These are phyloP conservation scores for Colletes latitarsis DNA, from an alignment of 1,140 invertebrate genomes.

Conservation along the genomic window DNA sequence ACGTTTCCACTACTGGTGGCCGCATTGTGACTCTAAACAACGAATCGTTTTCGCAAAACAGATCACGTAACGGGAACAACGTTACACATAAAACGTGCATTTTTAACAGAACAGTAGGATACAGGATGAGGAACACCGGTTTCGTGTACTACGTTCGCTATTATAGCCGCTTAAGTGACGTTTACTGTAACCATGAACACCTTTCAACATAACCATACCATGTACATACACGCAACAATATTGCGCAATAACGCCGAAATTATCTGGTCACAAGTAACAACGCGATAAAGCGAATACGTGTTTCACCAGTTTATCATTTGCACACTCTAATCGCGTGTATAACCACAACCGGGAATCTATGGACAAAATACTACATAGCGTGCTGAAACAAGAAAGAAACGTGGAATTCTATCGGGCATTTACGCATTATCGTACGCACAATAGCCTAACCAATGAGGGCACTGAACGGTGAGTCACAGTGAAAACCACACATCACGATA, in stretches of 20 bases:
- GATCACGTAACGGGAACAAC: too few relatives aligned
- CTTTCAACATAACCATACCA: conserved; percentile 19
- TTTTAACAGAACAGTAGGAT: conserved; percentile 3
- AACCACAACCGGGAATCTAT: conserved; percentile 23
- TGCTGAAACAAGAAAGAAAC: conserved; percentile 8
- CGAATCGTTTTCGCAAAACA: neutral
- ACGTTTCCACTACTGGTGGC: too few relatives aligned
- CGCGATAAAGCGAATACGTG: conserved; percentile 41
- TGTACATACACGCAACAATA: conserved; percentile 19
- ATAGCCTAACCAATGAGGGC: too few relatives aligned
- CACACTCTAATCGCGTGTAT: conserved; percentile 29
- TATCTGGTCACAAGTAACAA: conserved; percentile 21
- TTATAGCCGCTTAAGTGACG: conserved; percentile 23
- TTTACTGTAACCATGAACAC: conserved; percentile 38
- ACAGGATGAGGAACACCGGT: conserved; percentile 8
- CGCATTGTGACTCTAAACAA: too few relatives aligned
- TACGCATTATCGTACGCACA: too few relatives aligned
- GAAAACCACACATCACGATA: too few relatives aligned
- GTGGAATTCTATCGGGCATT: conserved; percentile 20
- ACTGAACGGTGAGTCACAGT: too few relatives aligned
- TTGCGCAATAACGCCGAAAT: conserved; percentile 34
- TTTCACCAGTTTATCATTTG: conserved; percentile 33
- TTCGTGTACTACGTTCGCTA: conserved; percentile 10
- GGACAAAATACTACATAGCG: conserved; percentile 7
- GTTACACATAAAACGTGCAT: neutral